Evolutionary conservation across 2,113 vertebrate genomes (phyloP).

Genomic region (Carlito syrichta): DNA sequence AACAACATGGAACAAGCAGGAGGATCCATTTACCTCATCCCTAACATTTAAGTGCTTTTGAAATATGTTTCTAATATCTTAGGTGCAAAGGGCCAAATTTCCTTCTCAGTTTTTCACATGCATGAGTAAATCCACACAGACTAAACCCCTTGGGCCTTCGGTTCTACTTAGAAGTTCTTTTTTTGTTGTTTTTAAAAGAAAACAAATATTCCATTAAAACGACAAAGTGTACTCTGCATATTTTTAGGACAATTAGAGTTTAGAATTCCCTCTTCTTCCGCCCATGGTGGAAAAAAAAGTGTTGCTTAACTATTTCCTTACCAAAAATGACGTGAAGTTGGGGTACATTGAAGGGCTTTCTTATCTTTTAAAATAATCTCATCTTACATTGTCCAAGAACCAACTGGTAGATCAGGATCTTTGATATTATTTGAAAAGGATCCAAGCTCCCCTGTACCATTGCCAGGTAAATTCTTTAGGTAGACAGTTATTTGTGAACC

Average conservation of each 20-base stretch:
- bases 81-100: constrained; percentile 64
- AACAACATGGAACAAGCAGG: constrained; percentile 44
- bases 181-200: constrained; percentile 57
- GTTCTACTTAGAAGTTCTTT: constrained; percentile 70
- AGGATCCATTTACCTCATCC: constrained; percentile 56
- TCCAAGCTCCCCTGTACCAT: neutral
- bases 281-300: neutral
- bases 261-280: constrained; percentile 73
- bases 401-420: neutral
- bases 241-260: constrained; percentile 77
- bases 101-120: constrained; percentile 64
- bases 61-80: constrained; percentile 74
- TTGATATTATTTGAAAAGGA: constrained; percentile 17
- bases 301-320: constrained; percentile 65
- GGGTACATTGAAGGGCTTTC: neutral
- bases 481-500: neutral
- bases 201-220: constrained; percentile 76
- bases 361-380: neutral
- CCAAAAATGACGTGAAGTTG: neutral
- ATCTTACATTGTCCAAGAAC: neutral
- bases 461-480: neutral
- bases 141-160: constrained; percentile 66
- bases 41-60: constrained; percentile 58
- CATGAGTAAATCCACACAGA: constrained; percentile 69
- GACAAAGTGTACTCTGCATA: constrained; percentile 73